A percentile compares a stretch with the other conserved stretches of the same genome.
Evolutionary conservation across 2,113 vertebrate species (phyloP).

Genomic region (Mesoclemmys tuberculata): DNA sequence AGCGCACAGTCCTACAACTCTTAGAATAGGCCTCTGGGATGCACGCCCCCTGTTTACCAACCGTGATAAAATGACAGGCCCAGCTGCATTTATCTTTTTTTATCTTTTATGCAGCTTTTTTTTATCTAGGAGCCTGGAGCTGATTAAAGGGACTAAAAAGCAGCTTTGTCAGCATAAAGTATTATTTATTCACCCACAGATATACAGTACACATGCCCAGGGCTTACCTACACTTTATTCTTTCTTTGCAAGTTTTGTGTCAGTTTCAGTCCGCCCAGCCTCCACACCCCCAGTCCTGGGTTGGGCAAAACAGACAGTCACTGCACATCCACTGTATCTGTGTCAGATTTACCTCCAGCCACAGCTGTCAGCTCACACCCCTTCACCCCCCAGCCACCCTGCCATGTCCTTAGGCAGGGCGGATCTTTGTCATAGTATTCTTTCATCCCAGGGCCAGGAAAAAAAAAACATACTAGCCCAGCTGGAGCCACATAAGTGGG

Average conservation of each 20-base stretch:
- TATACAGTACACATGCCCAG: not conserved
- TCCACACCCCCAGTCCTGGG: not conserved
- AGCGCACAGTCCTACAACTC: not conserved
- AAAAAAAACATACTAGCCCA: not conserved
- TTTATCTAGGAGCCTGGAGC: not conserved
- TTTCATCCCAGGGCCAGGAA: not conserved
- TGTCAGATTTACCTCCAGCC: not conserved
- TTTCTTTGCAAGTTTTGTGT: not conserved
- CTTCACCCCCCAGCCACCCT: rapidly evolving
- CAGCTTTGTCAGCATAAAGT: not conserved
- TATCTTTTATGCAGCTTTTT: no score
- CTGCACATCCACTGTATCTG: not conserved
- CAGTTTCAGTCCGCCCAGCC: not conserved
- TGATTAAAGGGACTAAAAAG: not conserved
- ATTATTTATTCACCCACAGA: not conserved
- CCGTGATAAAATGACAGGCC: not conserved
- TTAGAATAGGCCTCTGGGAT: not conserved
- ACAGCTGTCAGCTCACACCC: not conserved
- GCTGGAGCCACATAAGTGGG: not conserved
- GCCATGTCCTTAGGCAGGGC: not conserved
- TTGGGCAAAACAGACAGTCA: not conserved
- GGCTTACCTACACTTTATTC: not conserved
- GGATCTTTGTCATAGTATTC: not conserved
- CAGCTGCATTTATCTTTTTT: no score
- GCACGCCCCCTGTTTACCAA: not conserved